These are phyloP conservation scores for Dichetophora obliterata DNA, from an alignment of 2,888 invertebrate species.

Conservation along the genomic window DNA sequence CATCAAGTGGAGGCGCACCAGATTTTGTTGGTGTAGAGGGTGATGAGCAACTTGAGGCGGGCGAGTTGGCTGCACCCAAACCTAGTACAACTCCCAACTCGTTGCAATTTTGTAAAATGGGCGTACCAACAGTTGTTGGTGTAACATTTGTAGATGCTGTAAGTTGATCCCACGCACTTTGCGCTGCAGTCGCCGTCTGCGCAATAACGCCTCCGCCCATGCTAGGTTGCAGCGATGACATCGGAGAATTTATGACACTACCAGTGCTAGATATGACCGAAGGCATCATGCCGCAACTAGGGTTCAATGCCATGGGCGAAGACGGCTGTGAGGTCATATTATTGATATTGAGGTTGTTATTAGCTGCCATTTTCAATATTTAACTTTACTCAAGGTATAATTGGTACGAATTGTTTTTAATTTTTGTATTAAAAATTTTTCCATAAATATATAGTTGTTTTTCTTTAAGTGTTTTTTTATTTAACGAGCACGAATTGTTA, in stretches of 20 bases:
- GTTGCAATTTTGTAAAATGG: conserved; percentile 37
- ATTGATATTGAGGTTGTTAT: conserved; percentile 57
- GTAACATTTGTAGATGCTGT: conserved; percentile 59
- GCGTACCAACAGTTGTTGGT: conserved; percentile 45
- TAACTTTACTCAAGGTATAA: not conserved
- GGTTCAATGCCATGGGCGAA: conserved; percentile 40
- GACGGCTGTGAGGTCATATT: conserved; percentile 44
- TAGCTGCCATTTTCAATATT: conserved; percentile 58
- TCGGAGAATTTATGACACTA: conserved; percentile 56
- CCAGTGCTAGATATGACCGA: conserved; percentile 62
- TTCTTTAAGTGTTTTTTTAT: too few species aligned
- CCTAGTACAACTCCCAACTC: conserved; percentile 28
- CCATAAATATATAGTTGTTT: not conserved
- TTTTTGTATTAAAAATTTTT: not conserved
- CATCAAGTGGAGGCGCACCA: conserved; percentile 61
- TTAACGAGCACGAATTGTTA: too few species aligned
- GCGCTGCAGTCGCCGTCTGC: conserved; percentile 54
- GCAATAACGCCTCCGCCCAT: conserved; percentile 33
- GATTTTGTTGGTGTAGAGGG: conserved; percentile 67
- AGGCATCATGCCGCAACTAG: conserved; percentile 51
- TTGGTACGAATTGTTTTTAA: not conserved
- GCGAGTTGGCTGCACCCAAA: conserved; percentile 61
- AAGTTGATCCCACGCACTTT: conserved; percentile 69
- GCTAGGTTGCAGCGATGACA: conserved; percentile 32
- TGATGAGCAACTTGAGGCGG: conserved; percentile 63